These are phyloP conservation scores for Melieria picta DNA, from an alignment of 2,888 invertebrate genomes.

Conservation along the genomic window DNA sequence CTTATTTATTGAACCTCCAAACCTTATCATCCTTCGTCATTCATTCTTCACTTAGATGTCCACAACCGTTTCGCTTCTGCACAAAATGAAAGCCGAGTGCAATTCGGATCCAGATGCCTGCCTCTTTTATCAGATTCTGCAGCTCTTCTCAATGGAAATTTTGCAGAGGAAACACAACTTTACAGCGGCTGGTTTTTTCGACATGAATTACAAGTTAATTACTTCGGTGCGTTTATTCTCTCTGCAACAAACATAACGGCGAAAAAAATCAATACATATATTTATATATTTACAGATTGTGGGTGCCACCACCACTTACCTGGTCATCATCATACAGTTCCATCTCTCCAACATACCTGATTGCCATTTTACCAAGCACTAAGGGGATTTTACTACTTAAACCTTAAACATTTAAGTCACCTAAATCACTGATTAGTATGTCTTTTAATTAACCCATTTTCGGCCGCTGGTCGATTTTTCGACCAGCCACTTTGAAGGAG, in stretches of 20 bases:
- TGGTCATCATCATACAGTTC: constrained; percentile 56
- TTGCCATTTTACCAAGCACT: constrained; percentile 1
- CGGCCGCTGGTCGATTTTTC: too few relatives aligned
- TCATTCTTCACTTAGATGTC: constrained; percentile 46
- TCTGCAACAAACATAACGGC: not conserved
- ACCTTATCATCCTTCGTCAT: not conserved
- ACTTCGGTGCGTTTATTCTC: constrained; percentile 47
- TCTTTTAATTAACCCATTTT: too few relatives aligned
- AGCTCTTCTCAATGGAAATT: constrained; percentile 52
- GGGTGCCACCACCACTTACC: constrained; percentile 53
- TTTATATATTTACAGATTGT: constrained; percentile 46
- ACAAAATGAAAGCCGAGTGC: constrained; percentile 45
- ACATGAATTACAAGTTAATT: constrained; percentile 53
- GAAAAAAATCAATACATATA: not conserved
- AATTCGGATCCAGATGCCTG: constrained; percentile 33
- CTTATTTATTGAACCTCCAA: too few relatives aligned
- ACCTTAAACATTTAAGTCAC: too few relatives aligned
- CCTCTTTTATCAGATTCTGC: constrained; percentile 46
- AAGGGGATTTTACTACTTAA: too few relatives aligned
- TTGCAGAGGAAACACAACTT: constrained; percentile 51
- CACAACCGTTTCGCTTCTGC: constrained; percentile 47
- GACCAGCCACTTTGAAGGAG: too few relatives aligned
- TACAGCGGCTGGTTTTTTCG: constrained; percentile 54
- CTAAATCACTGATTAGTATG: too few relatives aligned
- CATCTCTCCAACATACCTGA: constrained; percentile 41